These are phyloP conservation scores for Standfussiana lucernea DNA, from an alignment of 2,888 invertebrate species.

Conservation along the genomic window DNA sequence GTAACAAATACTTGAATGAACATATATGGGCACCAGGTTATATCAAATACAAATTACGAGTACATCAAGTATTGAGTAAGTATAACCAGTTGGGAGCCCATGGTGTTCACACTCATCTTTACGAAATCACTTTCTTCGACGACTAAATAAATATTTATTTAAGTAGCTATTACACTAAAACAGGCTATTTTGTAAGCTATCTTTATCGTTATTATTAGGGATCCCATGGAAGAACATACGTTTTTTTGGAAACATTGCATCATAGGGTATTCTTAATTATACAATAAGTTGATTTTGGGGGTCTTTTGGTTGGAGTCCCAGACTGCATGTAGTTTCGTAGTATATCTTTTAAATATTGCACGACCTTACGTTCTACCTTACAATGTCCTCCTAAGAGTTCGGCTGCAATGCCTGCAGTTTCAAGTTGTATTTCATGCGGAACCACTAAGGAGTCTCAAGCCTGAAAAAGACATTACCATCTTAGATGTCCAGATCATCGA, in stretches of 20 bases:
- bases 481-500: constrained; percentile 53
- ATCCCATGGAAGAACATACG: constrained; percentile 6
- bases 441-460: constrained; percentile 14
- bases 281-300: background rate
- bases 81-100: constrained; percentile 16
- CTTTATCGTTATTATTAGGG: constrained; percentile 22
- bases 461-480: constrained; percentile 24
- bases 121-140: constrained; percentile 57
- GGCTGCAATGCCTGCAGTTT: background rate
- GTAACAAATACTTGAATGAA: background rate
- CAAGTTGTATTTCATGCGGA: constrained; percentile 14
- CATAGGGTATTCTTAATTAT: background rate
- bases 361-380: background rate
- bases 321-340: background rate
- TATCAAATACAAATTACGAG: constrained; percentile 27
- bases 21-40: background rate
- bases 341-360: background rate
- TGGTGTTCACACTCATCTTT: constrained; percentile 19
- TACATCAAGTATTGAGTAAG: background rate
- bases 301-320: background rate
- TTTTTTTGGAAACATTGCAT: background rate
- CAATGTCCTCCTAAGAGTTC: background rate
- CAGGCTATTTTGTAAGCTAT: constrained; percentile 28
- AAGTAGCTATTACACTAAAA: constrained; percentile 34
- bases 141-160: constrained; percentile 44